Base-by-base conservation (phyloP, 1,140 invertebrate genomes). In the Camponotus pennsylvanicus region DNA sequence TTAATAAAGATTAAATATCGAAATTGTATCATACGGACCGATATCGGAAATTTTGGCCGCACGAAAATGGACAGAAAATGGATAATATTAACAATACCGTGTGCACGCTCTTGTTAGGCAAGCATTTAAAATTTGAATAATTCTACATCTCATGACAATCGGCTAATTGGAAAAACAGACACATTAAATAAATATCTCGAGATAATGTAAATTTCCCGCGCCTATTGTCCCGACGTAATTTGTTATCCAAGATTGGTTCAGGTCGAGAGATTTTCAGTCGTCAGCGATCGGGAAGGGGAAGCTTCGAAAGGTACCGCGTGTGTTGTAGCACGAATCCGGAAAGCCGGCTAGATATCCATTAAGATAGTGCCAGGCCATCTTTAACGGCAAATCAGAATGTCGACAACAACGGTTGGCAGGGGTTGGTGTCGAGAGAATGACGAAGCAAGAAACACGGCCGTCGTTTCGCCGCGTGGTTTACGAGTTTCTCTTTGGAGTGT, bases 301-400 rank as follows among this genome's bases (percentile, higher is more conserved):
- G 34, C 49, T 85, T 76, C 59, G 45, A 66, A 66, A 45, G 45
- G 18, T 45, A n/a, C 18, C 52, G 69, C 18, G 27, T 57, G 55
- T 52, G 40, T 63, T 66, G 69, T 63, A 70, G 63, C 71, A 49
- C 18, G 27, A 59, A 71, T 78, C 52, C 77, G 61, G n/a, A 27
- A 42, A 79, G 45, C 69, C 80, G 77, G 78, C 82, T 61, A 90
- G 91, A 92, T 92, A 88, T 88, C 91, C 86, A 92, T 92, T 92
- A 91, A 92, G 92, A 92, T 92, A 92, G 71, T 69, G 45, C 82
- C 45, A 9, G 79, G 67, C 66, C 88, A 82, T 91, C 88, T 92
- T 92, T 91, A 92, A 92, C 75, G 85, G 91, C 66, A 78, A 92
- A 90, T 92, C 90, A 89, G 77, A 90, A 91, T 89, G 88, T 92